Evolutionary conservation across 1,140 invertebrate species (phyloP).

Genomic region (Panagrolaimus sp.): DNA sequence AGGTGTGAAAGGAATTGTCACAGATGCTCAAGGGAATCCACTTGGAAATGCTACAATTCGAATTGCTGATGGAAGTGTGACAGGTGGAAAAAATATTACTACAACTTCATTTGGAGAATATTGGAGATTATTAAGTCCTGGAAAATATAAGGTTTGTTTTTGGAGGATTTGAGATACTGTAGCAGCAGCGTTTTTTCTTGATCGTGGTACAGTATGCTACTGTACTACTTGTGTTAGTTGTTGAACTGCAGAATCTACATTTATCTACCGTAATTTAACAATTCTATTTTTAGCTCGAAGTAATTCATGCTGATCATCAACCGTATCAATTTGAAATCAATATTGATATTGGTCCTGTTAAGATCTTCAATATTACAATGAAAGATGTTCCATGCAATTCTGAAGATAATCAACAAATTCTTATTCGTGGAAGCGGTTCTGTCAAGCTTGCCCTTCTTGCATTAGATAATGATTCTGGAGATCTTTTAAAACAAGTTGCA

Average conservation of each 20-base stretch:
- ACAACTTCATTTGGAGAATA: constrained; percentile 77
- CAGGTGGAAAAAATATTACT: constrained; percentile 68
- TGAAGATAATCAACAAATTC: constrained; percentile 28
- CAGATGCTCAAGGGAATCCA: constrained; percentile 70
- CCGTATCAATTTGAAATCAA: constrained; percentile 31
- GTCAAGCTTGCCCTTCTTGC: constrained; percentile 18
- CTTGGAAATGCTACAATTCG: constrained; percentile 72
- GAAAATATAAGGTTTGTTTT: constrained; percentile 73
- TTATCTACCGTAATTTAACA: too few relatives aligned
- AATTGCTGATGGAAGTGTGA: constrained; percentile 65
- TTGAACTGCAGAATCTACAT: too few relatives aligned
- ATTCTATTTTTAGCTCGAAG: constrained; percentile 33
- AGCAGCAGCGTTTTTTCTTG: too few relatives aligned
- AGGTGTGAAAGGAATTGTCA: constrained; percentile 78
- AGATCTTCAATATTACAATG: constrained; percentile 40
- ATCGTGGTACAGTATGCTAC: too few relatives aligned
- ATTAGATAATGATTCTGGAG: not conserved
- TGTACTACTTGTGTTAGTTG: too few relatives aligned
- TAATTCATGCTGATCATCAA: constrained; percentile 33
- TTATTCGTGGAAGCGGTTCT: constrained; percentile 10
- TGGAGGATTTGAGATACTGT: too few relatives aligned
- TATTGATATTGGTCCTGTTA: constrained; percentile 19
- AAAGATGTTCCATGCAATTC: constrained; percentile 26
- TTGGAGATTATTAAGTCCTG: constrained; percentile 81
- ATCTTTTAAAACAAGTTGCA: not conserved